A percentile compares a stretch with the other conserved stretches of the same genome.
phyloP scores from a whole-genome alignment of 1,140 invertebrate genomes.

The Argopecten irradians region DNA sequence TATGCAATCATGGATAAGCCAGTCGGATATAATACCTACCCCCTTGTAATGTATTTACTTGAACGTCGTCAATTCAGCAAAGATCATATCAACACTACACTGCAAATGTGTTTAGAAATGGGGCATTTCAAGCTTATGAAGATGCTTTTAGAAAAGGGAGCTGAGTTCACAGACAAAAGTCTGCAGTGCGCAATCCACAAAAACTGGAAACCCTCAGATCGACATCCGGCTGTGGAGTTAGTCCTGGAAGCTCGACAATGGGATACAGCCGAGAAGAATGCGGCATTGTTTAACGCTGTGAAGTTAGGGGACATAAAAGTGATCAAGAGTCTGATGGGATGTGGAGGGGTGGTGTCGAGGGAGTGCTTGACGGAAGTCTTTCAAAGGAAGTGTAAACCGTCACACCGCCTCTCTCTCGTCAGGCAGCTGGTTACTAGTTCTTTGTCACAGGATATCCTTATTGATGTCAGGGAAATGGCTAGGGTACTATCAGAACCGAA shows the following conservation, averaged over 20 bases:
- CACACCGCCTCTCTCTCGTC: neutral
- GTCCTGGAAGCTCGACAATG: neutral
- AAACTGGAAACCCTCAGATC: neutral
- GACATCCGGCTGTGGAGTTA: neutral
- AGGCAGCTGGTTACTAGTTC: neutral
- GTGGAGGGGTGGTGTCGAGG: neutral
- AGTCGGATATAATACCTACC: neutral
- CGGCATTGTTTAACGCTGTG: neutral
- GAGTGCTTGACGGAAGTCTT: neutral
- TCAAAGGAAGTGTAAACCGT: neutral
- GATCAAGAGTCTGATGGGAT: neutral
- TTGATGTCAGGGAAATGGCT: neutral
- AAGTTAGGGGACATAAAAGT: neutral
- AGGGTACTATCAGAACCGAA: neutral
- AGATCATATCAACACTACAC: neutral
- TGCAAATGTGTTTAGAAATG: neutral
- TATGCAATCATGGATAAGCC: neutral
- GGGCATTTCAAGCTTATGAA: neutral
- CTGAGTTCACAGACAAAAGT: neutral
- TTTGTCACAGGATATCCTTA: neutral
- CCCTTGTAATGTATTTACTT: neutral
- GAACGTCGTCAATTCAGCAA: neutral
- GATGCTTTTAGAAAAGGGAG: neutral
- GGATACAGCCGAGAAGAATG: neutral
- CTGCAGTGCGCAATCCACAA: neutral